phyloP scores from a whole-genome alignment of 2,888 invertebrate genomes.

The Melinaea menophilus region DNA sequence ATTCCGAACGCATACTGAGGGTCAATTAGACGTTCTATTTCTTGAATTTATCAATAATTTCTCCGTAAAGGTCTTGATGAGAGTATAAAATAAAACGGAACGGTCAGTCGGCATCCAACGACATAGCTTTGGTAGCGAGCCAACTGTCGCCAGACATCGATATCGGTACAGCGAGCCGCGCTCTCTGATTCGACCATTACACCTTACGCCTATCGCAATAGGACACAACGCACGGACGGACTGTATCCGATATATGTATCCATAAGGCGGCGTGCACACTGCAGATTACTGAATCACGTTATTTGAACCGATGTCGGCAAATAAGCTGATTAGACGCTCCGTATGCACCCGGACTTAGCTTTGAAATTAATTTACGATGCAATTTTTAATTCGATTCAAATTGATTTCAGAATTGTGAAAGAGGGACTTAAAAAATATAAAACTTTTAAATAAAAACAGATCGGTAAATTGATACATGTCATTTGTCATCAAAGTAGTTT shows the following conservation, averaged over 20 bases:
- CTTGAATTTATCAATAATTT: slow-evolving; percentile 46
- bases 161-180: slow-evolving; percentile 20
- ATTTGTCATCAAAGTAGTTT: too few relatives aligned
- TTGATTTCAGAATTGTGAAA: slow-evolving; percentile 12
- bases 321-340: slow-evolving; percentile 31
- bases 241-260: slow-evolving; percentile 24
- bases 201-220: slow-evolving; percentile 14
- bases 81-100: slow-evolving; percentile 71
- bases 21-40: slow-evolving; percentile 34
- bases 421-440: too few relatives aligned
- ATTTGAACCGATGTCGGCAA: slow-evolving; percentile 28
- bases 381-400: slow-evolving; percentile 17
- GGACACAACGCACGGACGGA: slow-evolving; percentile 9
- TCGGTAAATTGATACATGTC: too few relatives aligned
- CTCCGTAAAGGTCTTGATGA: slow-evolving; percentile 64
- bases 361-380: slow-evolving; percentile 20
- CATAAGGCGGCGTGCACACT: slow-evolving; percentile 27
- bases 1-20: slow-evolving; percentile 2
- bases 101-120: slow-evolving; percentile 54
- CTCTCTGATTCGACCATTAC: slow-evolving; percentile 10
- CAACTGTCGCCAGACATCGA: slow-evolving; percentile 51
- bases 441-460: too few relatives aligned
- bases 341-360: slow-evolving; percentile 14
- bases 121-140: slow-evolving; percentile 67
- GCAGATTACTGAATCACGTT: slow-evolving; percentile 29